Conservation (phyloP, 2,797 vertebrate genomes). For the Gymnothorax javanicus region DNA sequence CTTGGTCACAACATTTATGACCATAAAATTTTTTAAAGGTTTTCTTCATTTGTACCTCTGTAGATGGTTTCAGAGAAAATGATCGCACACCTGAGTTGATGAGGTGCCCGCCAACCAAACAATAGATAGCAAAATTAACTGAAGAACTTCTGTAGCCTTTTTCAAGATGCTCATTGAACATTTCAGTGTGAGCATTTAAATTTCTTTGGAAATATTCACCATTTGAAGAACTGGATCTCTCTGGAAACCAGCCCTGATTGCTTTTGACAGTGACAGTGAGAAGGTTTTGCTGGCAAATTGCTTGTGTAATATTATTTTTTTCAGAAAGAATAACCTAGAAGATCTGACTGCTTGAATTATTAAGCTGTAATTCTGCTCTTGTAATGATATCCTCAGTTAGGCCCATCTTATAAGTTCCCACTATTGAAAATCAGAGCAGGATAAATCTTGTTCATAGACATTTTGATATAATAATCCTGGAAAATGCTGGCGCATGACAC, state of each 20-base stretch:
- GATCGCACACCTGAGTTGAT: too few species aligned
- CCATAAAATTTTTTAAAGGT: background rate
- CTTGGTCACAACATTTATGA: background rate
- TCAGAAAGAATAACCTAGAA: constrained; percentile 20
- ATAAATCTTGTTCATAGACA: constrained; percentile 17
- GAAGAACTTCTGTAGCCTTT: too few species aligned
- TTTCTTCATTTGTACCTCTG: background rate
- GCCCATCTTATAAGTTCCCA: background rate
- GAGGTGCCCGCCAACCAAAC: too few species aligned
- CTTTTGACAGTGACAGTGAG: background rate
- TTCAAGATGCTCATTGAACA: too few species aligned
- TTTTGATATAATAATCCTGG: constrained; percentile 21
- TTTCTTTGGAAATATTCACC: background rate
- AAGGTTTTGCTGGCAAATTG: background rate
- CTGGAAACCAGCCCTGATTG: background rate
- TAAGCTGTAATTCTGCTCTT: background rate
- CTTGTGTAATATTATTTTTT: constrained; percentile 25
- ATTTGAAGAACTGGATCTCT: background rate
- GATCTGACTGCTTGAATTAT: constrained; percentile 24
- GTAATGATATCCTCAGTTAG: constrained; percentile 1
- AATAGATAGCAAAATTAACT: too few species aligned
- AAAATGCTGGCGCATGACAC: background rate
- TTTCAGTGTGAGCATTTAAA: background rate
- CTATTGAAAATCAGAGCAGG: background rate
- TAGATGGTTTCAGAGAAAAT: too few species aligned